Conservation (phyloP, 1,140 invertebrate species). For the Cydia strobilella region DNA sequence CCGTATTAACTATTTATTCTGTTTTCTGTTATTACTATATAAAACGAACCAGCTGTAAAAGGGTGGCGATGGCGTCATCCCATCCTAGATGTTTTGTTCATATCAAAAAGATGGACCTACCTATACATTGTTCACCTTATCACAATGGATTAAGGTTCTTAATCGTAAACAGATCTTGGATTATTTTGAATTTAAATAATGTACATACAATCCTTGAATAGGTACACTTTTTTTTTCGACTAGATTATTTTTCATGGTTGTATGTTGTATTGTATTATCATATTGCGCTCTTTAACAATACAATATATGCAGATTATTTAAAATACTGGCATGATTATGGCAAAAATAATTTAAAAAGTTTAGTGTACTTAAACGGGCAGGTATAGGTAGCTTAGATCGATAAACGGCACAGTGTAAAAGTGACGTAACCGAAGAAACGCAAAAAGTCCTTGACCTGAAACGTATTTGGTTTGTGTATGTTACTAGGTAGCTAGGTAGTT, state of each 20-base stretch:
- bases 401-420: conserved; percentile 5
- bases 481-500: neutral
- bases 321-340: too few species aligned
- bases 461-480: conserved; percentile 29
- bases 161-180: too few species aligned
- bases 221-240: too few species aligned
- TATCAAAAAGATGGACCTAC: neutral
- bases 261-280: too few species aligned
- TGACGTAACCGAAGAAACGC: conserved; percentile 22
- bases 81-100: neutral
- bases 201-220: too few species aligned
- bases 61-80: too few species aligned
- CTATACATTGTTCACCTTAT: neutral
- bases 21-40: neutral
- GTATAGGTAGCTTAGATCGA: neutral
- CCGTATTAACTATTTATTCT: neutral
- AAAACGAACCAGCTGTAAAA: neutral
- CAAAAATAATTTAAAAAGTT: too few species aligned
- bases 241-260: too few species aligned
- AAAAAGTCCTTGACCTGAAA: conserved; percentile 18
- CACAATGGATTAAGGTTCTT: neutral
- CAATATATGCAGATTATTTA: too few species aligned
- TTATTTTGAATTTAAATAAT: too few species aligned
- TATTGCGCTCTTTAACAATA: too few species aligned
- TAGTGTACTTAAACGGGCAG: neutral